phyloP scores from a whole-genome alignment of 2,113 vertebrate species.

The Azemiops feae region DNA sequence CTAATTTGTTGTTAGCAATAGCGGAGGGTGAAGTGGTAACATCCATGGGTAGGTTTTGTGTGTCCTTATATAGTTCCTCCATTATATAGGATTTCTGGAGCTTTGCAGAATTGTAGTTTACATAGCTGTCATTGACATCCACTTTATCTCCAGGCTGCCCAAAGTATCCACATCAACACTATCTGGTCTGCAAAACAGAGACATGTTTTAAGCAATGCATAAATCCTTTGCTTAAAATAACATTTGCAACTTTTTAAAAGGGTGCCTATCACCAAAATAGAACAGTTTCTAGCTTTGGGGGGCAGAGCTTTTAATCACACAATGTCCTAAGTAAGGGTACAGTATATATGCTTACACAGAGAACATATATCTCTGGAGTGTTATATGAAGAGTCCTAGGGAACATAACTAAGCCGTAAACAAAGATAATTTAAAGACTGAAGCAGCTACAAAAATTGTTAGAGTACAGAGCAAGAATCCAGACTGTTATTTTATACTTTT shows the following conservation, averaged over 20 bases:
- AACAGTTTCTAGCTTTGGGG: conserved; percentile 34
- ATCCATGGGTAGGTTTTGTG: conserved; percentile 75
- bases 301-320: conserved; percentile 1
- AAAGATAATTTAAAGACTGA: conserved; percentile 60
- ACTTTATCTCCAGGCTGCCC: conserved; percentile 44
- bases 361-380: conserved; percentile 42
- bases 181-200: conserved; percentile 68
- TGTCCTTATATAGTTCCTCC: conserved; percentile 81
- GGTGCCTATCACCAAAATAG: conserved; percentile 19
- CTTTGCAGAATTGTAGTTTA: conserved; percentile 49
- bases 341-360: conserved; percentile 42
- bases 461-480: background rate
- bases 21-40: conserved; percentile 74
- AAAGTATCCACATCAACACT: conserved; percentile 51
- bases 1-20: conserved; percentile 78
- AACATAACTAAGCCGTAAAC: conserved; percentile 60
- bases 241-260: conserved; percentile 41
- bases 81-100: conserved; percentile 60
- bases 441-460: conserved; percentile 11
- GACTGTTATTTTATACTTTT: conserved; percentile 16
- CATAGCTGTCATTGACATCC: conserved; percentile 55
- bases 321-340: conserved; percentile 4
- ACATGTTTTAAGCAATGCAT: conserved; percentile 54
- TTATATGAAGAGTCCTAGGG: conserved; percentile 35
- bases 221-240: conserved; percentile 58